Base-by-base conservation (phyloP, 2,797 vertebrate species). In the Epinephelus coioides region DNA sequence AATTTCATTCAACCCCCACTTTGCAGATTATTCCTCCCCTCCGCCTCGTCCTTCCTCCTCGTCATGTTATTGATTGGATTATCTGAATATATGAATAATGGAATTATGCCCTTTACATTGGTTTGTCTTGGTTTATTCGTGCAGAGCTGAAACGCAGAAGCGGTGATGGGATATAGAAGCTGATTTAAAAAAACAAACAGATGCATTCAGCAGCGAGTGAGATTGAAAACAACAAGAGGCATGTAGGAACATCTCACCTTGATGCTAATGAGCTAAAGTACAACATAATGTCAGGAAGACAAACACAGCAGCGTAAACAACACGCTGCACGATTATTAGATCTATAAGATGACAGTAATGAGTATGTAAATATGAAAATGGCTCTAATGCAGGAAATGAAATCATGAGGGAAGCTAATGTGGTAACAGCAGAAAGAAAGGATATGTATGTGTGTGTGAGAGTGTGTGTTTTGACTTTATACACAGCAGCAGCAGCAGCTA, bases 1-100 rank as follows among this genome's bases (percentile, higher is more conserved):
- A 84, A 90, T 90, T 90, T 74, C 23, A 79, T 84, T 83, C 81
- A 50, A n/a, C 54, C 75, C 40, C 68, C 78, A 27, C 60, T 86
- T 76, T 79, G 77, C 73, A 81, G 81, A 87, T 87, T 59, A 69
- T 61, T 72, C 59, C 63, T 57, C 51, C 8, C 60, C 70, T 50
- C 67, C 38, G 2, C 23, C 60, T 74, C 79, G 10, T 78, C 65
- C 75, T 74, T 82, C 82, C 77, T 59, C 25, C 67, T 69, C 61
- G 14, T 74, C 43, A 60, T 38, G 64, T 81, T 64, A 73, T 67
- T 85, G 78, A 88, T 89, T 75, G 71, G 65, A 89, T 90, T 89
- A 87, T 68, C n/a, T 23, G 23, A 23, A 23, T 23, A 19, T 55
- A 1, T 12, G 55, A 78, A 72, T 73, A 70, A 83, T 68, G 27